phyloP scores from a whole-genome alignment of 2,797 vertebrate genomes.

The Apogon talboti region DNA sequence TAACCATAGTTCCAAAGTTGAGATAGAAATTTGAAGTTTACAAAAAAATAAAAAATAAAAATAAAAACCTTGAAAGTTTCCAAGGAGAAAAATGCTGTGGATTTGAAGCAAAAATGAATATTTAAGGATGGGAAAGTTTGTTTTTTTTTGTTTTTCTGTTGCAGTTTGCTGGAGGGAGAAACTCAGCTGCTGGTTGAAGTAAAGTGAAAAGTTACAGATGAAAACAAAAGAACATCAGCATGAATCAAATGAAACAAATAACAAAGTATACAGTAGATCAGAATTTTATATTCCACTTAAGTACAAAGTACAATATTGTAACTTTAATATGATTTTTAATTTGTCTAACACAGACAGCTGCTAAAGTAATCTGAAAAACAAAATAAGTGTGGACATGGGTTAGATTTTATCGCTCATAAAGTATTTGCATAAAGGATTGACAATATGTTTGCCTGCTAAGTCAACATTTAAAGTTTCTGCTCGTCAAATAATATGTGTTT shows the following conservation, averaged over 20 bases:
- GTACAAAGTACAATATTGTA: no score
- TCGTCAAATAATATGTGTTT: no score
- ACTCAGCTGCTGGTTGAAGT: slow-evolving; percentile 9
- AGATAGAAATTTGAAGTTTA: slow-evolving; percentile 27
- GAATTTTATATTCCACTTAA: no score
- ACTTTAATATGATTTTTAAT: no score
- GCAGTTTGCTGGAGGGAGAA: slow-evolving; percentile 12
- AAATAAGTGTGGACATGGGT: no score
- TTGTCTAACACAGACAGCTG: no score
- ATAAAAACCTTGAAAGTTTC: slow-evolving; percentile 49
- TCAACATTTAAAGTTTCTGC: no score
- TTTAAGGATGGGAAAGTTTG: slow-evolving; percentile 44
- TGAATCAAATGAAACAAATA: slow-evolving; percentile 15
- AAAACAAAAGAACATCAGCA: slow-evolving; percentile 19
- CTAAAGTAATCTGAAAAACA: no score
- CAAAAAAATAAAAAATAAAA: neutral
- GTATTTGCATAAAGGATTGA: no score
- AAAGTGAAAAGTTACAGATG: slow-evolving; percentile 4
- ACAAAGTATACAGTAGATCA: no score
- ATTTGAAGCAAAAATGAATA: slow-evolving; percentile 33
- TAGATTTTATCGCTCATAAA: no score
- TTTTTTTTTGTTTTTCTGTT: slow-evolving; percentile 34
- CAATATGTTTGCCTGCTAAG: no score
- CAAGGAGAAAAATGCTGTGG: slow-evolving; percentile 35
- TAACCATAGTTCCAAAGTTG: slow-evolving; percentile 32